Evolutionary conservation across 2,113 vertebrate genomes (phyloP).

Genomic region (Lophochroa leadbeateri): DNA sequence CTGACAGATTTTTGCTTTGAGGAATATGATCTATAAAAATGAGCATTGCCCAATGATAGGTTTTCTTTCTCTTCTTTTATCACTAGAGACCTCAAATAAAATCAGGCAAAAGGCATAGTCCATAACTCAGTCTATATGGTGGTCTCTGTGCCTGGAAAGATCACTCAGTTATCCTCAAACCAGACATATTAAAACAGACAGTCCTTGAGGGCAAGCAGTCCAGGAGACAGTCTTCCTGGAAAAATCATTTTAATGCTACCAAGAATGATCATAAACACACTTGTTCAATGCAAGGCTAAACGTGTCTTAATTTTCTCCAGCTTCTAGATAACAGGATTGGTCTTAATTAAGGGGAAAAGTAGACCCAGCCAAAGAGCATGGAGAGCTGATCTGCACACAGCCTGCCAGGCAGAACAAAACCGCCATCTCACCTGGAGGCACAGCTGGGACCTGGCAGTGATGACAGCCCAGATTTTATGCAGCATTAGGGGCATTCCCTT

Average conservation of each 20-base stretch:
- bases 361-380: background rate
- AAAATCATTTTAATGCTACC: background rate
- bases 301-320: background rate
- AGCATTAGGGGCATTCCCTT: background rate
- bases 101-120: background rate
- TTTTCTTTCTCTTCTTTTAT: background rate
- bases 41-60: background rate
- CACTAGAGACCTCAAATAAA: background rate
- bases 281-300: background rate
- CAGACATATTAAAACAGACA: background rate
- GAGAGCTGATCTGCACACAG: background rate
- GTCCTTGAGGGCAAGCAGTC: background rate
- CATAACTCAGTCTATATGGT: background rate
- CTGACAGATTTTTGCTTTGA: background rate
- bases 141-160: background rate
- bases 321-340: background rate
- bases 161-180: background rate
- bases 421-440: background rate
- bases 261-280: background rate
- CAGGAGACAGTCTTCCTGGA: background rate
- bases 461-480: background rate
- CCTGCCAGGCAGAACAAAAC: background rate
- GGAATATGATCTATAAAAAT: background rate
- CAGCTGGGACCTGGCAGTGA: background rate
- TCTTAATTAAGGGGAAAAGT: slow-evolving; percentile 12